Evolutionary conservation across 2,888 invertebrate genomes (phyloP), one percentile per base, ranked within the genome.

Genomic region (Pammene aurita): DNA sequence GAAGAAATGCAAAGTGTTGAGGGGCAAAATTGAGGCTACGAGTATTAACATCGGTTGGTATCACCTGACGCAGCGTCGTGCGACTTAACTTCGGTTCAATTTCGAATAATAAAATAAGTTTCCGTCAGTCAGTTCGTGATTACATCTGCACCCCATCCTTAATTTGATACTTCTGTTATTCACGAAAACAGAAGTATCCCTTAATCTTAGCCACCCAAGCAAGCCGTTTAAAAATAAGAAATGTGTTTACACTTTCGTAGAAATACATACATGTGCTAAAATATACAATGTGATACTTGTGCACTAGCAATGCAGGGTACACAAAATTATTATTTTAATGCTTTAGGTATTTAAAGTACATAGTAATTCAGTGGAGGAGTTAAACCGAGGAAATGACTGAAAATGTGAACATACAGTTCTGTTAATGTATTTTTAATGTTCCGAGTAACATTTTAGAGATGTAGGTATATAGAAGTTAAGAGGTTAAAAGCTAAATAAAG

Each of bases 11-110:
- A 80, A 80, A 85, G 83, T 80, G 81, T 80, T 72, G 82, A 78
- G 81, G 77, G 78, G 84, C 83, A 84, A 87, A 85, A 84, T 86
- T 83, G 81, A 80, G 80, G 72, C 77, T 83, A 38, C 35, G 9
- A 46, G 13, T 48, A 88, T 87, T 87, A 86, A 85, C 85, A 87
- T 85, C 85, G 86, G 83, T 85, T 81, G 81, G 81, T 78, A 78
- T 81, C 83, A 87, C 84, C 87, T 86, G 85, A 80, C 83, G 82
- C 83, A 80, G 74, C 46, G 18, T 42, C 56, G 52, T 18, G 58
- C 56, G 16, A 50, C 48, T 38, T 48, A 48, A 18, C 61, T 14
- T 61, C 38, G 61, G 48, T 18, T 35, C 11, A 61, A n/a, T 35
- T n/a, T 14, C 7, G 14, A 48, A 61, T 61, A 48, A 48, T 48